These are phyloP conservation scores for Acleris literana DNA, from an alignment of 2,888 invertebrate genomes.

Conservation along the genomic window DNA sequence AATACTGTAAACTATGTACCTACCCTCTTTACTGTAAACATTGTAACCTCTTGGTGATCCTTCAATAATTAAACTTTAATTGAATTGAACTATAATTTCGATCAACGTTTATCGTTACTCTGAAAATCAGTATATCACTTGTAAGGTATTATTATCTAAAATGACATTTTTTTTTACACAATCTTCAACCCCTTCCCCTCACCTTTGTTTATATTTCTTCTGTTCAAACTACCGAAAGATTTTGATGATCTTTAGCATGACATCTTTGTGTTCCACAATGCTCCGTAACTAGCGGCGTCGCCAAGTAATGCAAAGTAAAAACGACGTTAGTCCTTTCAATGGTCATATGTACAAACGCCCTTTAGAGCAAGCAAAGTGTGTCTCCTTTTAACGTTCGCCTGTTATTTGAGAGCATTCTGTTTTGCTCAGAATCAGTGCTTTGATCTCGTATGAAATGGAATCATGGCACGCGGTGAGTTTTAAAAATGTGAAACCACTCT, in stretches of 20 bases:
- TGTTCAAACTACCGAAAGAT: slow-evolving; percentile 12
- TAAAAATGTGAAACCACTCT: not conserved
- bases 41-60: too few relatives aligned
- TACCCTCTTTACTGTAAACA: too few relatives aligned
- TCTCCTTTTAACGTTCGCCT: slow-evolving; percentile 46
- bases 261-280: slow-evolving; percentile 17
- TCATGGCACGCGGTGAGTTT: slow-evolving; percentile 9
- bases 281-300: slow-evolving; percentile 1
- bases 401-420: slow-evolving; percentile 46
- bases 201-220: not conserved
- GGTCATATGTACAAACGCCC: slow-evolving; percentile 8
- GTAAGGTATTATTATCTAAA: not conserved
- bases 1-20: too few relatives aligned
- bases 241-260: slow-evolving; percentile 12
- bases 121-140: too few relatives aligned
- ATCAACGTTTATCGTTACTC: too few relatives aligned
- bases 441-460: slow-evolving; percentile 41
- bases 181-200: not conserved
- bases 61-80: too few relatives aligned
- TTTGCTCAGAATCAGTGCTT: slow-evolving; percentile 41
- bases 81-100: too few relatives aligned
- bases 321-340: slow-evolving; percentile 1
- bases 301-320: not conserved
- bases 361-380: slow-evolving; percentile 32
- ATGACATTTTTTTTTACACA: not conserved